Percentiles rank a stretch among this genome's conserved stretches.
Evolutionary conservation across 1,140 invertebrate species (phyloP).

Genomic region (Brachionus rotundiformis): DNA sequence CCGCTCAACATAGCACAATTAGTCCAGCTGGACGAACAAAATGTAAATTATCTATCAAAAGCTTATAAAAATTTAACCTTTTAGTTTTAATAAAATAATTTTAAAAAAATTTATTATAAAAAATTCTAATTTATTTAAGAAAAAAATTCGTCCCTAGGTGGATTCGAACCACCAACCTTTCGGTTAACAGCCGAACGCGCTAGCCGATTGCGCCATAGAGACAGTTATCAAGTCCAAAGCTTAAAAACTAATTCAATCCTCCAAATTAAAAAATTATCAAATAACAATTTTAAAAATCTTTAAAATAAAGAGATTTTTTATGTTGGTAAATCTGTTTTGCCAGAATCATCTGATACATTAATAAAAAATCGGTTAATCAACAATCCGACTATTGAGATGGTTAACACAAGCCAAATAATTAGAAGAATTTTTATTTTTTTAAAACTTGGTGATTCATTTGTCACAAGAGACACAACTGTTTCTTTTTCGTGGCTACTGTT

Average conservation of each 20-base stretch:
- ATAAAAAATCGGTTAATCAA: not conserved
- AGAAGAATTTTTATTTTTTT: slow-evolving; percentile 1
- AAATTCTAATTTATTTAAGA: not conserved
- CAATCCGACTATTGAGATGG: not conserved
- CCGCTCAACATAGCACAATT: not conserved
- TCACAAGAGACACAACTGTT: not conserved
- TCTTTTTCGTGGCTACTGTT: not conserved
- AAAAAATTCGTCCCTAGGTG: not conserved
- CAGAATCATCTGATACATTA: not conserved
- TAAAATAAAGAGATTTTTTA: not conserved
- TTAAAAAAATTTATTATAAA: not conserved
- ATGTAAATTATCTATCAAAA: slow-evolving; percentile 13
- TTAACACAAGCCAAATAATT: not conserved
- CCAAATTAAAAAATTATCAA: too few relatives aligned
- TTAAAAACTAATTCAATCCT: too few relatives aligned
- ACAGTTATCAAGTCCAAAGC: not conserved
- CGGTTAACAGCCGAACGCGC: slow-evolving; percentile 7
- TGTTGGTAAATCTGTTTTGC: not conserved
- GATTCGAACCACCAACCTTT: slow-evolving; percentile 9
- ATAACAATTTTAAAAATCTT: not conserved
- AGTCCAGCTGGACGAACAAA: not conserved
- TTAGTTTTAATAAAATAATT: not conserved
- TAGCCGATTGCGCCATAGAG: slow-evolving; percentile 8
- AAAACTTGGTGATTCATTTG: not conserved
- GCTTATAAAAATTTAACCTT: not conserved